These are phyloP conservation scores for Tetheella fluctuosa DNA, from an alignment of 2,888 invertebrate genomes.

Conservation along the genomic window DNA sequence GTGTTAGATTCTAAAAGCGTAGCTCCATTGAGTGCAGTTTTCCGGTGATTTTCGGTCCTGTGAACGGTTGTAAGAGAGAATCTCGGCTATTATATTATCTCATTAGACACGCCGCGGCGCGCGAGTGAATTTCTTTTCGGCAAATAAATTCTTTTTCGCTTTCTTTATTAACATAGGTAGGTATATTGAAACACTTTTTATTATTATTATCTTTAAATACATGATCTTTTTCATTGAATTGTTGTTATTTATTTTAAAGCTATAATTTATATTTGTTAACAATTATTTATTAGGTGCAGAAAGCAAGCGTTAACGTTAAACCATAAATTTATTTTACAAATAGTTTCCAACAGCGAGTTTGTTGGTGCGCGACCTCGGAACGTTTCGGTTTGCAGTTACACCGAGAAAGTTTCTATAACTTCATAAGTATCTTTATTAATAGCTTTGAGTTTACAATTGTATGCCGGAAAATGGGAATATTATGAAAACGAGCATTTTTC, in stretches of 20 bases:
- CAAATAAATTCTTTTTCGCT: constrained; percentile 75
- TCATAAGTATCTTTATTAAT: constrained; percentile 79
- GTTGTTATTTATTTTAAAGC: neutral
- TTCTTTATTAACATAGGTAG: constrained; percentile 37
- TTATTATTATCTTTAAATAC: constrained; percentile 13
- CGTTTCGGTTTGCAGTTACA: constrained; percentile 64
- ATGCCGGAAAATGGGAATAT: constrained; percentile 37
- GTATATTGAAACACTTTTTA: neutral
- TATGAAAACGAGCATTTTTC: neutral
- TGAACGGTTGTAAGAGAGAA: constrained; percentile 70
- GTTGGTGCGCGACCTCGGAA: constrained; percentile 75
- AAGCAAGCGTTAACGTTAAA: constrained; percentile 53
- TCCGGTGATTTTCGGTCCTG: constrained; percentile 74
- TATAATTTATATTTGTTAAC: neutral
- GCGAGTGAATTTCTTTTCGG: constrained; percentile 63
- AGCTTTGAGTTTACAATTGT: constrained; percentile 65
- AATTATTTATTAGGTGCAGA: constrained; percentile 23
- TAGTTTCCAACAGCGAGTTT: constrained; percentile 78
- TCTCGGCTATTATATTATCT: constrained; percentile 83
- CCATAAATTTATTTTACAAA: constrained; percentile 77
- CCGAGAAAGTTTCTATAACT: constrained; percentile 75
- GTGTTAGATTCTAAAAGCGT: constrained; percentile 46
- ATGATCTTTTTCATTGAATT: constrained; percentile 13
- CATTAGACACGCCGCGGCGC: constrained; percentile 79
- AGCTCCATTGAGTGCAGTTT: constrained; percentile 70